Conservation (phyloP, 2,797 vertebrate species). For the Catharus ustulatus region DNA sequence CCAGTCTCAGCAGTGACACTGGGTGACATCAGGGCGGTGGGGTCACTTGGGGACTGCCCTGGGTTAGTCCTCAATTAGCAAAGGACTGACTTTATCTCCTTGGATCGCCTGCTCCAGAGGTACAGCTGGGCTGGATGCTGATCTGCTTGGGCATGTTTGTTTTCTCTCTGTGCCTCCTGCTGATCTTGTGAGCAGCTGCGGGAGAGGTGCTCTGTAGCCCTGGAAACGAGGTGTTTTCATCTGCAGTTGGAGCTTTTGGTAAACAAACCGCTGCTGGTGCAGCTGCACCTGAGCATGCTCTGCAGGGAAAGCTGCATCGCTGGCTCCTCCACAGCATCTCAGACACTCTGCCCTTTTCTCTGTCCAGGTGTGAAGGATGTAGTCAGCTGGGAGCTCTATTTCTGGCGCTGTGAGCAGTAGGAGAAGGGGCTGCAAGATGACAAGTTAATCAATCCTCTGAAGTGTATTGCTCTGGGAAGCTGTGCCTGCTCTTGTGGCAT, state of each 20-base stretch:
- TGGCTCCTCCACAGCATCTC: background rate
- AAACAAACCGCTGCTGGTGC: background rate
- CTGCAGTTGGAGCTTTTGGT: background rate
- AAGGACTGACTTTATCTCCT: background rate
- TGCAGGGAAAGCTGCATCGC: fast-evolving
- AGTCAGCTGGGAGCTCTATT: constrained; percentile 1
- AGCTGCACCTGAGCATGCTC: background rate
- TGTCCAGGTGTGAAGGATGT: background rate
- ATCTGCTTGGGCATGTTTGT: background rate
- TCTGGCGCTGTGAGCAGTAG: background rate
- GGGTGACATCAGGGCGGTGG: background rate
- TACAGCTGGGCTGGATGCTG: background rate
- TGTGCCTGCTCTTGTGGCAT: constrained; percentile 13
- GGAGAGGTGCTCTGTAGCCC: constrained; percentile 29
- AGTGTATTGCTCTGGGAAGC: constrained; percentile 40
- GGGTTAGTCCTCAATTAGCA: background rate
- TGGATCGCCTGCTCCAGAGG: background rate
- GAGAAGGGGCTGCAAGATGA: background rate
- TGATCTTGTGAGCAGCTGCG: background rate
- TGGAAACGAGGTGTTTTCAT: background rate
- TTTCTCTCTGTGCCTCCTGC: background rate
- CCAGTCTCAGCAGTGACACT: background rate
- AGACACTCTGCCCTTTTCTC: background rate
- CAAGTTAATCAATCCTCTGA: constrained; percentile 38
- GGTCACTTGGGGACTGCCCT: too few species aligned